These are phyloP conservation scores for Blennius ocellaris DNA, from an alignment of 2,113 vertebrate genomes.

Conservation along the genomic window DNA sequence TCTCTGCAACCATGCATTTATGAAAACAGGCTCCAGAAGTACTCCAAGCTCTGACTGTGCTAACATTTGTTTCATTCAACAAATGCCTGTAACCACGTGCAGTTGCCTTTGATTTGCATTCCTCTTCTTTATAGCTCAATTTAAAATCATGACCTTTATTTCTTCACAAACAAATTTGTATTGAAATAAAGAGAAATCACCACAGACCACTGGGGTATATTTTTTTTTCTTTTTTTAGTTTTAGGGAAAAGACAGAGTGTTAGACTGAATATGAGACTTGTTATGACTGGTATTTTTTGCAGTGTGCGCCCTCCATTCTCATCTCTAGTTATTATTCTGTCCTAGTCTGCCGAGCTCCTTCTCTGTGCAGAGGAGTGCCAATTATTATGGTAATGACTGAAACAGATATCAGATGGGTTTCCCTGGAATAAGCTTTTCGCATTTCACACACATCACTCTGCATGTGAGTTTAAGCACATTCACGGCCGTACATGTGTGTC, in stretches of 20 bases:
- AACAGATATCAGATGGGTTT: slow-evolving; percentile 80
- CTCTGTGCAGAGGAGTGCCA: slow-evolving; percentile 71
- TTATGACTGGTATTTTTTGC: slow-evolving; percentile 53
- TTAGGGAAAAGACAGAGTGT: background rate
- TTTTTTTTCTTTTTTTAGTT: background rate
- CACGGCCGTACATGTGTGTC: slow-evolving; percentile 19
- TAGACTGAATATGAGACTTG: slow-evolving; percentile 4
- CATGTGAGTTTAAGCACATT: slow-evolving; percentile 5
- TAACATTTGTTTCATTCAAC: background rate
- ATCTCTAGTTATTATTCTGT: slow-evolving; percentile 69
- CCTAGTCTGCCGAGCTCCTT: slow-evolving; percentile 49
- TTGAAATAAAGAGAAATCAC: slow-evolving; percentile 5
- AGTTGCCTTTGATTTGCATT: background rate
- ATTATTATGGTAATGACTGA: slow-evolving; percentile 82
- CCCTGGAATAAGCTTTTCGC: slow-evolving; percentile 70
- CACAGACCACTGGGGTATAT: background rate
- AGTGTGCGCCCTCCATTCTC: slow-evolving; percentile 34
- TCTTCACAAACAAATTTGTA: background rate
- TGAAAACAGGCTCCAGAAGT: background rate
- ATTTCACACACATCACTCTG: slow-evolving; percentile 52
- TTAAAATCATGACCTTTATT: slow-evolving; percentile 1
- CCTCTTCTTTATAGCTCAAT: slow-evolving; percentile 2
- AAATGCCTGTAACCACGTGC: background rate
- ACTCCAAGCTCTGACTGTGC: background rate
- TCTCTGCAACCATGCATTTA: background rate